Evolutionary conservation across 2,797 vertebrate genomes (phyloP).

Genomic region (Etheostoma perlongum): DNA sequence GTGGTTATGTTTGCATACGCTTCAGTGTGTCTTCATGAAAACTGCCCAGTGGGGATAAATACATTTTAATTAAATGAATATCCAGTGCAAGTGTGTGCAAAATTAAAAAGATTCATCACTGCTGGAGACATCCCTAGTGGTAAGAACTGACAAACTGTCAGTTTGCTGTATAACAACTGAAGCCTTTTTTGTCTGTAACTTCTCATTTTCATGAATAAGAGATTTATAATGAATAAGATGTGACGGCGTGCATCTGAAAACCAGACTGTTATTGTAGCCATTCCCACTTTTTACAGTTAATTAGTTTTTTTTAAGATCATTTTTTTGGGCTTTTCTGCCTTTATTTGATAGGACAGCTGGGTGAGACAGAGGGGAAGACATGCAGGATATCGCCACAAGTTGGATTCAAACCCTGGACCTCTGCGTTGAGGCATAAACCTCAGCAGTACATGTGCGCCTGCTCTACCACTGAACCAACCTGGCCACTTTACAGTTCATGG

Average conservation of each 20-base stretch:
- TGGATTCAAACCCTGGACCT: too few relatives aligned
- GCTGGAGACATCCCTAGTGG: slow-evolving; percentile 26
- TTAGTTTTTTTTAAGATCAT: too few relatives aligned
- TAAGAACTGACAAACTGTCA: slow-evolving; percentile 40
- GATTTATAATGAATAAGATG: slow-evolving; percentile 17
- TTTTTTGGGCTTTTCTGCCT: too few relatives aligned
- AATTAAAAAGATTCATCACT: slow-evolving; percentile 66
- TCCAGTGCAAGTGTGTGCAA: slow-evolving; percentile 48
- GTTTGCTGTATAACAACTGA: slow-evolving; percentile 11
- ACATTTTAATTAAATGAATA: slow-evolving; percentile 66
- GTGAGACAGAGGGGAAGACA: too few relatives aligned
- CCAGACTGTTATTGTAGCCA: background rate
- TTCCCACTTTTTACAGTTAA: slow-evolving; percentile 9
- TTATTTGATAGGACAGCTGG: too few relatives aligned
- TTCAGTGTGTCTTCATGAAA: slow-evolving; percentile 38
- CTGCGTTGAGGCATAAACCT: too few relatives aligned
- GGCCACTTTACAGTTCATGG: too few relatives aligned
- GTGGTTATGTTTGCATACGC: slow-evolving; percentile 38
- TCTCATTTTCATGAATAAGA: slow-evolving; percentile 7
- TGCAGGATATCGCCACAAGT: too few relatives aligned
- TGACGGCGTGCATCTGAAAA: slow-evolving; percentile 32
- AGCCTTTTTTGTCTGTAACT: background rate
- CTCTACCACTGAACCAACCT: too few relatives aligned
- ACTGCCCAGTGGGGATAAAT: slow-evolving; percentile 54
- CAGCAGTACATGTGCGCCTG: too few relatives aligned